Conservation (phyloP, 1,140 invertebrate genomes). For the Ceratina australensis region DNA sequence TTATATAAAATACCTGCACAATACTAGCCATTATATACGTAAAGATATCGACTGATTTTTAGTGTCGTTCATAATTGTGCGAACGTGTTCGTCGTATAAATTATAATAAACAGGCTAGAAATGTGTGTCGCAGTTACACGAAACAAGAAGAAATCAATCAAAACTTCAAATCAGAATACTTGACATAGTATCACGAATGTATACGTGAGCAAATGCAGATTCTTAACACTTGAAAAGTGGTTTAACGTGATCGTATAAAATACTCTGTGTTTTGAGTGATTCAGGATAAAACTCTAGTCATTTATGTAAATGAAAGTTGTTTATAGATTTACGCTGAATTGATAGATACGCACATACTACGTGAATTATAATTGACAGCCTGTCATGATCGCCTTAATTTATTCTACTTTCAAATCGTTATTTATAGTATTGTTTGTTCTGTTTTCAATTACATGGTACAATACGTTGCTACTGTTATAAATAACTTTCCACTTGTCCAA, state of each 20-base stretch:
- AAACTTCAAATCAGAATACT: neutral
- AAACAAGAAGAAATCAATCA: neutral
- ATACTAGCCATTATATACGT: constrained; percentile 55
- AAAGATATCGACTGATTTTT: constrained; percentile 53
- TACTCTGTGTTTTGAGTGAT: constrained; percentile 24
- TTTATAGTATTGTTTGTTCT: constrained; percentile 1
- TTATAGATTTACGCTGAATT: constrained; percentile 33
- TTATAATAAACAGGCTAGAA: neutral
- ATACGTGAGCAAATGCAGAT: neutral
- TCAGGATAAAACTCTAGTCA: constrained; percentile 47
- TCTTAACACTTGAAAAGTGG: neutral
- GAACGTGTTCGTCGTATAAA: constrained; percentile 1
- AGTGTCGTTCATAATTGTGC: constrained; percentile 39
- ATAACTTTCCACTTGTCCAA: neutral
- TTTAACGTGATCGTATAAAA: neutral
- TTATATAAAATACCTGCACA: constrained; percentile 49
- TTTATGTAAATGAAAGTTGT: constrained; percentile 37
- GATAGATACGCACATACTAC: constrained; percentile 36
- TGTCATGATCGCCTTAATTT: neutral
- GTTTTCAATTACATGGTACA: neutral
- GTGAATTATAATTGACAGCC: constrained; percentile 37
- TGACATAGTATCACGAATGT: neutral
- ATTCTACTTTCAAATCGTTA: constrained; percentile 16
- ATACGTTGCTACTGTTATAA: neutral
- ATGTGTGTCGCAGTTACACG: neutral